Base-by-base conservation (phyloP, 1,140 invertebrate species). In the Magallana angulata region DNA sequence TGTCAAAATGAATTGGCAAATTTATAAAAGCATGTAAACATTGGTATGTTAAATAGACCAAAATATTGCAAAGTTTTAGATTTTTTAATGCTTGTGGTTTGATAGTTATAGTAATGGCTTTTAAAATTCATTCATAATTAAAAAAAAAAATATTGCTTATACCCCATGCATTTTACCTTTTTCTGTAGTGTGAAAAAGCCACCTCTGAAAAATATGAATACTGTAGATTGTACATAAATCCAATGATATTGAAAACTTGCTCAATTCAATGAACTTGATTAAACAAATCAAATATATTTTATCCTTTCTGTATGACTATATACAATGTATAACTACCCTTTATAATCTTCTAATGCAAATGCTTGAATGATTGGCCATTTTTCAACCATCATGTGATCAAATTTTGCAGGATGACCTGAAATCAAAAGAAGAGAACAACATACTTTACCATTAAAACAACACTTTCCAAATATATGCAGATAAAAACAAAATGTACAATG, bases 361-460 rank as follows among this genome's bases (percentile, higher is more conserved):
- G 93, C 93, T 87, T 94, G 94, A n/a, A 94, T 91, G 24, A 94
- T 90, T 12, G 94, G 94, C 94, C 94, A 94, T 85, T 93, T 93
- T 68, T 94, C 94, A 62, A 94, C 85, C 62, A 88, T 56, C 91
- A 94, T 92, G 48, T 90, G 88, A 84, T 94, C 92, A 91, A 94
- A 94, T 57, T 89, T 88, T 36, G 87, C 89, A 1, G 57, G 1
- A 9, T 36, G 68, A 7, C 68, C 48, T 90, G 83, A 76, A 76
- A 30, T 58, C 85, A 90, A 84, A 14, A 90, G 89, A 11, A 91
- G 76, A 57, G 30, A 60, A 7, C 85, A 86, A 1, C n/a, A 84
- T 6, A 62, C 24, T n/a, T 56, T 48, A 48, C 36, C 36, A 3
- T 48, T 48, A 48, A 48, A 48, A 48, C 36, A 48, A 48, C 36